Evolutionary conservation across 2,797 vertebrate genomes (phyloP).

Genomic region (Sarcoramphus papa): DNA sequence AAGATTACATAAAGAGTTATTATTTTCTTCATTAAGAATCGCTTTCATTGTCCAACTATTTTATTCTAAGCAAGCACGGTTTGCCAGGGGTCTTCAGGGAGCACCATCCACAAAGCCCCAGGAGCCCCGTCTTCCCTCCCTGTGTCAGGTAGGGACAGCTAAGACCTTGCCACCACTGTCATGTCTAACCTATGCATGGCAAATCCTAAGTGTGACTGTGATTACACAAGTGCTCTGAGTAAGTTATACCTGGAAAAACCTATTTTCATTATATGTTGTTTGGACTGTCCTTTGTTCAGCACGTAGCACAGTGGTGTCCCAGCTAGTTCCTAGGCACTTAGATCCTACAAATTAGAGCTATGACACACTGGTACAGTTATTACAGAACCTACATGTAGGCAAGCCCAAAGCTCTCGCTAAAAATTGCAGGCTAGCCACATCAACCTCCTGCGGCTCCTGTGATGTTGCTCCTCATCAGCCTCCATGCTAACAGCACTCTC

Average conservation of each 20-base stretch:
- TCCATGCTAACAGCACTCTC: neutral
- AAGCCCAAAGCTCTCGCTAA: neutral
- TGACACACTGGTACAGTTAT: neutral
- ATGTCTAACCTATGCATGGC: rapidly evolving
- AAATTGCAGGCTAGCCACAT: neutral
- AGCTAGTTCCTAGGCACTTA: neutral
- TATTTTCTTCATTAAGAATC: neutral
- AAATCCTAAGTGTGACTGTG: neutral
- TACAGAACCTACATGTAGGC: neutral
- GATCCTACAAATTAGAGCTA: neutral
- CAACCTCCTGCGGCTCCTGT: neutral
- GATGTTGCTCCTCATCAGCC: neutral
- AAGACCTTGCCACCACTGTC: neutral
- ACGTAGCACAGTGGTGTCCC: neutral
- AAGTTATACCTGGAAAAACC: neutral
- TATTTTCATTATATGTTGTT: neutral
- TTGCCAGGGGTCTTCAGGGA: neutral
- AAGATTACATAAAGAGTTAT: neutral
- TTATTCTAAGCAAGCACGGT: neutral
- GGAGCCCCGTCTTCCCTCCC: neutral
- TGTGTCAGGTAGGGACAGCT: neutral
- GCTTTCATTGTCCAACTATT: neutral
- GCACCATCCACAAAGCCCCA: neutral
- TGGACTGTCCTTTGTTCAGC: neutral
- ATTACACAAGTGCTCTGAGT: neutral